Evolutionary conservation across 2,113 vertebrate species (phyloP), one percentile per base, ranked within the genome.

Genomic region (Ibidorhyncha struthersii): DNA sequence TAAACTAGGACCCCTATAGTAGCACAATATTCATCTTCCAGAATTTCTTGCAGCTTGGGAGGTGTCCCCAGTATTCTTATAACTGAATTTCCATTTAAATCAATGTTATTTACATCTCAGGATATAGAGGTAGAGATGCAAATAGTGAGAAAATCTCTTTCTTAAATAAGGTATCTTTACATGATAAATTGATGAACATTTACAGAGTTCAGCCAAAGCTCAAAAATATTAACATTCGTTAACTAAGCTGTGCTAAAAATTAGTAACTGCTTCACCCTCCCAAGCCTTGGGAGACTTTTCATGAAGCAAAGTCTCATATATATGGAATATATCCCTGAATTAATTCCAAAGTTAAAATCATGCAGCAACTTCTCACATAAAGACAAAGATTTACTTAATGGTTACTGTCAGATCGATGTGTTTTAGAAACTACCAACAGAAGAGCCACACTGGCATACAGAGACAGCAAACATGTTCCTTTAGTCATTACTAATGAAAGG

Each of bases 401-500:
- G 14, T 82, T 93, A 78, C 55, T 92, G 47, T 23, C 26, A 52
- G 6, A 47, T 23, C 21, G 45, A 78, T 32, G 10, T 2, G 0
- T 77, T 83, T 82, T 79, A 66, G 17, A 90, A 84, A 87, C 38
- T 23, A 86, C 9, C 29, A 84, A 66, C 63, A 43, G 70, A 91
- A 36, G 13, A 7, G 36, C 21, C 67, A 63, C 21, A 36, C 19
- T 85, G 66, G 23, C 34, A 81, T n/a, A 45, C 30, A 73, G 23
- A 86, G 34, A 49, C 11, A 87, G 52, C 97, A 91, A 83, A 69
- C 40, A 56, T 10, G 49, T 56, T 95, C 56, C 53, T 95, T 90
- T 95, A 82, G 56, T 90, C 19, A 85, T 90, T 79, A 81, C 29
- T 93, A 96, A 47, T 76, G 66, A 95, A 97, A 97, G 63, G 62